phyloP scores from a whole-genome alignment of 2,113 vertebrate genomes.

The Alaudala cheleensis region DNA sequence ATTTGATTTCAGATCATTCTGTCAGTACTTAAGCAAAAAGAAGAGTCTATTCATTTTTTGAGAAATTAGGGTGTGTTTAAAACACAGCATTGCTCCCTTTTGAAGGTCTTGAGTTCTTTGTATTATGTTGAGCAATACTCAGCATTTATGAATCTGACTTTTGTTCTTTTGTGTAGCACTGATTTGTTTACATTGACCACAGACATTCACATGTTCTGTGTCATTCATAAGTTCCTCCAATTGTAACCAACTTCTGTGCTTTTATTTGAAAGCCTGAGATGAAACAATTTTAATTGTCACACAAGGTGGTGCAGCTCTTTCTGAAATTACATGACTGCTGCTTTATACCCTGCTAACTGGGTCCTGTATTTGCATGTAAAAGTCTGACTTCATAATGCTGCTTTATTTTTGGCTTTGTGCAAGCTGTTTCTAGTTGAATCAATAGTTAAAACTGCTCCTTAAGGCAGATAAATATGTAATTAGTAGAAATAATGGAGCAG shows the following conservation, averaged over 20 bases:
- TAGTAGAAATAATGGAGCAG: constrained; percentile 66
- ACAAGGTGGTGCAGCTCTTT: not conserved
- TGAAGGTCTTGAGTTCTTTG: not conserved
- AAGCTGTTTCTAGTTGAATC: constrained; percentile 62
- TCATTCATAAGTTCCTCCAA: not conserved
- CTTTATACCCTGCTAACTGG: not conserved
- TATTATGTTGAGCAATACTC: not conserved
- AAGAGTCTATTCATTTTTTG: not conserved
- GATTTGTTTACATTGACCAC: not conserved
- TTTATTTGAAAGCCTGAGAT: not conserved
- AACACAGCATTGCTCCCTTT: not conserved
- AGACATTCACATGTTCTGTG: not conserved
- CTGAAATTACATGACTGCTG: not conserved
- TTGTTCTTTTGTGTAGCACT: not conserved
- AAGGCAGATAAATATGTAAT: constrained; percentile 71
- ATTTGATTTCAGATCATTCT: not conserved
- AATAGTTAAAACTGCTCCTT: constrained; percentile 55
- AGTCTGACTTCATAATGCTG: constrained; percentile 49
- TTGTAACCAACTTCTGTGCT: not conserved
- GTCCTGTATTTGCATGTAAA: constrained; percentile 54
- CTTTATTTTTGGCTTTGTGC: constrained; percentile 57
- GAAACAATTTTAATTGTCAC: not conserved
- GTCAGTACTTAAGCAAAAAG: not conserved
- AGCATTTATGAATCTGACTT: not conserved
- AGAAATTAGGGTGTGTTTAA: not conserved